A percentile compares a stretch with the other conserved stretches of the same genome.
Evolutionary conservation across 2,888 invertebrate species (phyloP).

Genomic region (Mythimna albipuncta): DNA sequence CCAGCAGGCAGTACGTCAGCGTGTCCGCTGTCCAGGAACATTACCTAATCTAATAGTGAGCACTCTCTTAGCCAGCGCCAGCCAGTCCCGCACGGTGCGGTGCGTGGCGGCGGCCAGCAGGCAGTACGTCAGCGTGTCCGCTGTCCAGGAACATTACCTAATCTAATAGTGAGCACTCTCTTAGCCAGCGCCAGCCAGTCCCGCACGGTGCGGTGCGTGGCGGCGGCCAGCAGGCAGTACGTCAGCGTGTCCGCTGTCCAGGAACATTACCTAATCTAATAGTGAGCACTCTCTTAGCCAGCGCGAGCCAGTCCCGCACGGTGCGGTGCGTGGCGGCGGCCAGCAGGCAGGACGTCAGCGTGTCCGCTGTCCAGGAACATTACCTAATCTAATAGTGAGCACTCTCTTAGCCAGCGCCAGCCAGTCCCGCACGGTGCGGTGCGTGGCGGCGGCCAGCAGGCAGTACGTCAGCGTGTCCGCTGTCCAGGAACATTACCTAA

Average conservation of each 20-base stretch:
- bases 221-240: constrained; percentile 93
- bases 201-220: constrained; percentile 73
- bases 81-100: constrained; percentile 92
- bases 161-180: constrained; percentile 96
- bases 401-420: no score
- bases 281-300: no score
- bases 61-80: constrained; percentile 98
- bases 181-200: constrained; percentile 98
- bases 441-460: no score
- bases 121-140: constrained; percentile 97
- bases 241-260: constrained; percentile 94
- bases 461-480: no score
- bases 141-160: constrained; percentile 95
- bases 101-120: constrained; percentile 91
- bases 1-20: constrained; percentile 95
- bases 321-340: no score
- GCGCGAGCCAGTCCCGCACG: no score
- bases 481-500: no score
- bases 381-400: no score
- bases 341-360: no score
- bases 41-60: constrained; percentile 93
- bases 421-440: no score
- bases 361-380: no score
- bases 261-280: no score
- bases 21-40: constrained; percentile 98